Evolutionary conservation across 1,140 invertebrate genomes (phyloP), one percentile per base, ranked within the genome.

Genomic region (Drosophila erecta): DNA sequence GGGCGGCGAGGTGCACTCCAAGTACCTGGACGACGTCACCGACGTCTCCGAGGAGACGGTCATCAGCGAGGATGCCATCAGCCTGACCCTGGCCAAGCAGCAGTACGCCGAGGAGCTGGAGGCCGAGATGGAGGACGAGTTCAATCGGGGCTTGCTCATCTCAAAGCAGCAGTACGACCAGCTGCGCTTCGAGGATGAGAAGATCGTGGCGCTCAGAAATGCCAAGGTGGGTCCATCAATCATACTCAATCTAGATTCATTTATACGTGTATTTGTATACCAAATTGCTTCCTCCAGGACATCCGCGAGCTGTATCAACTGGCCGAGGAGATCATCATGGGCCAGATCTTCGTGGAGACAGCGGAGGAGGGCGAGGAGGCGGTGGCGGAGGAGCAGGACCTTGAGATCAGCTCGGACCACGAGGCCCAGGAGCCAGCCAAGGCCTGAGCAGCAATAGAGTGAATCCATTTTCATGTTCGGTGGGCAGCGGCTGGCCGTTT

Each of bases 321-420:
- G 55, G 91, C 91, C n/a, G 90, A 92, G 44, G 75, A 84, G 44
- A 92, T 92, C 17, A 91, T 92, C 22, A 83, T 79, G 54, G 90
- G 90, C 17, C 79, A 89, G 53, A n/a, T 64, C 5, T 24, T 81
- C n/a, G 79, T 72, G 17, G 79, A 79, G n/a, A 65, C 54, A 27
- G 49, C 38, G 4, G 79, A 76, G 4, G 79, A 77, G 12, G 56
- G n/a, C 12, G 69, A 77, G 24, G 76, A 76, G 8, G 59, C 17
- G 0, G 7, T 51, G 3, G 58, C 2, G 6, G 71, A 74, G 24
- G 56, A 69, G 30, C 64, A 61, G 8, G 77, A 80, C 17, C 47
- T 10, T 12, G 81, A 83, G 8, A 8, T 5, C 14, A 35, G 40
- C 20, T 24, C 56, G 1, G 54, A 59, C 1, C 41, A 62, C 4